Evolutionary conservation across 2,797 vertebrate species (phyloP), one percentile per base, ranked within the genome.

Genomic region (Myiothlypis chrysogaster): DNA sequence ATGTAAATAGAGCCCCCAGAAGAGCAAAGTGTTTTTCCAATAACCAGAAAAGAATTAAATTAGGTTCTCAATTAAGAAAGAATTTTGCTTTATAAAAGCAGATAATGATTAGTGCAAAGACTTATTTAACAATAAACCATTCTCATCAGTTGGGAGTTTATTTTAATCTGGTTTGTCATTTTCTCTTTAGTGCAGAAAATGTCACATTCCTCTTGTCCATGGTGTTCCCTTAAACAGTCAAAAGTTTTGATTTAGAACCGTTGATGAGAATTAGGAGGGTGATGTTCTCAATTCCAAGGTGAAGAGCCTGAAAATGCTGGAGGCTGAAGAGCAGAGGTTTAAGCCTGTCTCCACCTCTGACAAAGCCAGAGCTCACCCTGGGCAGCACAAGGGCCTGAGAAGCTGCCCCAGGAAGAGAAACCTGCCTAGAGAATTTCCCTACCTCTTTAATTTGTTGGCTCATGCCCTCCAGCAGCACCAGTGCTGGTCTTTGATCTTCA

Each of bases 11-110:
- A 79, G 65, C 15, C 57, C 49, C 57, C 35, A 84, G 61, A 91
- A 44, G 20, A 75, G 53, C 37, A 71, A 70, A 39, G 21, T 65
- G 8, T 61, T 76, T 59, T 49, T 63, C 50, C 23, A 64, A 11
- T 20, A 52, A 24, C 12, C 41, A 65, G n/a, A 53, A 81, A 79
- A 83, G 2, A 59, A 79, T 30, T n/a, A 64, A 77, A 25, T 83
- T 41, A 81, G 7, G 37, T 56, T 85, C 56, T 87, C 37, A 52
- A 59, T 80, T 41, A 71, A 50, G 46, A 65, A 68, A 55, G 14
- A 85, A 46, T 59, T 73, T 79, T 64, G 65, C 85, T 89, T 94
- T 95, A 82, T 81, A 49, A 93, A 93, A 88, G 72, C 79, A 73
- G 22, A 25, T 49, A 61, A 59, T 14, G 60, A 77, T 23, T 15